phyloP scores from a whole-genome alignment of 2,888 invertebrate species.

The Yponomeuta malinellus region DNA sequence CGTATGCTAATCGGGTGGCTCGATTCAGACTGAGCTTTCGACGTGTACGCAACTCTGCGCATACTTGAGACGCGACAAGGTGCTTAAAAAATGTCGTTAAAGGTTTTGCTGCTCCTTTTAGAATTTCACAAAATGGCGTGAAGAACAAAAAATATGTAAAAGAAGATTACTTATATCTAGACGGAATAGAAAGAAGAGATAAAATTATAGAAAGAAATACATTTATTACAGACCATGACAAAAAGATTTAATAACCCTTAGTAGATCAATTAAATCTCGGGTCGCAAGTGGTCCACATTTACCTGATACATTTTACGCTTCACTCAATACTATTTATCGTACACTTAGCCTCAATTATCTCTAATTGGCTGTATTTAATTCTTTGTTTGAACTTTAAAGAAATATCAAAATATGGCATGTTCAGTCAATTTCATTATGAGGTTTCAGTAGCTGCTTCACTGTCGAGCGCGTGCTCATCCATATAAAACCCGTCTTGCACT shows the following conservation, averaged over 20 bases:
- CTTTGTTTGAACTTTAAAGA: not conserved
- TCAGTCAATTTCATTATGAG: slow-evolving; percentile 4
- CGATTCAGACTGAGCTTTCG: slow-evolving; percentile 19
- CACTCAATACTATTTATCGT: no score
- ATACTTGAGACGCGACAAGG: slow-evolving; percentile 21
- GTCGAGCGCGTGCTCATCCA: slow-evolving; percentile 28
- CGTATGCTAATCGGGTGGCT: slow-evolving; percentile 57
- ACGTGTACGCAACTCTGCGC: slow-evolving; percentile 10
- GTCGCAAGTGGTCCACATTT: no score
- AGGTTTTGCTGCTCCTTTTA: slow-evolving; percentile 24
- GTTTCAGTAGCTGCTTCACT: slow-evolving; percentile 25
- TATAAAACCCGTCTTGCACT: slow-evolving; percentile 23
- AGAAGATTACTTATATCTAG: no score
- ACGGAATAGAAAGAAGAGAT: no score
- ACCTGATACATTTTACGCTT: no score
- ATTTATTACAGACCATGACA: no score
- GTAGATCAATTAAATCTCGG: no score
- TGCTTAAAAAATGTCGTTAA: slow-evolving; percentile 31
- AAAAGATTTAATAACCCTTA: no score
- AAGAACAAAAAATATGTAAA: no score
- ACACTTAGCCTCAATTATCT: no score
- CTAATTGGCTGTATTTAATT: not conserved
- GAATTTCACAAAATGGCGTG: not conserved
- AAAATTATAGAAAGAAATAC: no score
- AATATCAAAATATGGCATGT: not conserved